Percentiles rank a stretch among this genome's conserved stretches.
Evolutionary conservation across 1,140 invertebrate species (phyloP).

Genomic region (Augochlora pura): DNA sequence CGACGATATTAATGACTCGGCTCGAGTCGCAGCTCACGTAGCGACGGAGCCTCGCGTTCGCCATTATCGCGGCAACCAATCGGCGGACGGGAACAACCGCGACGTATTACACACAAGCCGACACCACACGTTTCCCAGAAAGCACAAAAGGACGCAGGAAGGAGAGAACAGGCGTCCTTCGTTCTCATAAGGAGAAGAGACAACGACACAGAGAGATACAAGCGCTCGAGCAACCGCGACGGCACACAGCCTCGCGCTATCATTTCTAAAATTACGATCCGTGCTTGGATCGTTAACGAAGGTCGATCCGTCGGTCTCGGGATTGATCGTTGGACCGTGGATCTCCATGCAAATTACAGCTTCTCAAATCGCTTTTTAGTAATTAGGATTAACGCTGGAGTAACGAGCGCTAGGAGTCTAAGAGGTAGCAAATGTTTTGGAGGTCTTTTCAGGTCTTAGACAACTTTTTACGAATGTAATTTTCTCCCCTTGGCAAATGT

Average conservation of each 20-base stretch:
- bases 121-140: conserved; percentile 56
- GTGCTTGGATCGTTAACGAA: conserved; percentile 51
- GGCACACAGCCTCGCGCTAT: conserved; percentile 19
- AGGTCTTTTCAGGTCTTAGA: too few relatives aligned
- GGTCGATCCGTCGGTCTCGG: conserved; percentile 17
- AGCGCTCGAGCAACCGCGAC: neutral
- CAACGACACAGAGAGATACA: conserved; percentile 18
- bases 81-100: conserved; percentile 43
- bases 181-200: conserved; percentile 41
- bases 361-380: too few relatives aligned
- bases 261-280: conserved; percentile 60
- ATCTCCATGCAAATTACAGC: too few relatives aligned
- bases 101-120: conserved; percentile 43
- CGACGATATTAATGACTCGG: conserved; percentile 56
- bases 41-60: conserved; percentile 56
- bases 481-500: too few relatives aligned
- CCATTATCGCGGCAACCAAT: conserved; percentile 59
- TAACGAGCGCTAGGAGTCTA: too few relatives aligned
- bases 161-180: conserved; percentile 53
- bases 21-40: conserved; percentile 63
- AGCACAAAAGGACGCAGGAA: conserved; percentile 61
- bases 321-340: neutral
- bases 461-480: too few relatives aligned
- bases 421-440: too few relatives aligned
- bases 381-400: too few relatives aligned